These are phyloP conservation scores for Pachymerium ferrugineum DNA, from an alignment of 2,888 invertebrate species.

Conservation along the genomic window DNA sequence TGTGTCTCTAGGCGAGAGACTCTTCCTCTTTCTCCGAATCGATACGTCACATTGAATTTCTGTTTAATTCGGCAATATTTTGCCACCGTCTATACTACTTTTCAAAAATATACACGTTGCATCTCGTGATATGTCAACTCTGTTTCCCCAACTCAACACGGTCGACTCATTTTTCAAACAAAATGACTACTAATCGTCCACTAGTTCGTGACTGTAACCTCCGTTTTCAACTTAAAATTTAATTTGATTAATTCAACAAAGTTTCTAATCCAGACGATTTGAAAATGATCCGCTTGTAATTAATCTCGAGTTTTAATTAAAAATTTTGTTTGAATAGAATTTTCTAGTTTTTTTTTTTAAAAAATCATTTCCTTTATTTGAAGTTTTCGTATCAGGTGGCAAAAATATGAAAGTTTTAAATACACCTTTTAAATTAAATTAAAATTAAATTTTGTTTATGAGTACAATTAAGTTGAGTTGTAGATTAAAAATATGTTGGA, in stretches of 20 bases:
- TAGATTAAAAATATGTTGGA: too few species aligned
- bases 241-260: neutral
- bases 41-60: conserved; percentile 19
- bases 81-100: neutral
- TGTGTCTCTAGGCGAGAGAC: conserved; percentile 27
- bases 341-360: too few species aligned
- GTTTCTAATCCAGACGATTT: neutral
- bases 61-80: neutral
- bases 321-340: too few species aligned
- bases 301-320: too few species aligned
- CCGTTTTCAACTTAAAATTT: conserved; percentile 1
- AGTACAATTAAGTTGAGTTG: too few species aligned
- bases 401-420: too few species aligned
- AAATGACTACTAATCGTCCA: neutral
- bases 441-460: too few species aligned
- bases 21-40: conserved; percentile 4
- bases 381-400: too few species aligned
- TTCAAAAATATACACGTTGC: neutral
- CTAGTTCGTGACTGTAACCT: neutral
- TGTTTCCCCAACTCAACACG: neutral
- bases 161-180: conserved; percentile 8
- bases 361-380: too few species aligned
- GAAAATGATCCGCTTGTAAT: too few species aligned
- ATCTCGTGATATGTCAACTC: neutral
- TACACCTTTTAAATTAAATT: too few species aligned